phyloP scores from a whole-genome alignment of 2,113 vertebrate genomes.

The Gallinago undulata region DNA sequence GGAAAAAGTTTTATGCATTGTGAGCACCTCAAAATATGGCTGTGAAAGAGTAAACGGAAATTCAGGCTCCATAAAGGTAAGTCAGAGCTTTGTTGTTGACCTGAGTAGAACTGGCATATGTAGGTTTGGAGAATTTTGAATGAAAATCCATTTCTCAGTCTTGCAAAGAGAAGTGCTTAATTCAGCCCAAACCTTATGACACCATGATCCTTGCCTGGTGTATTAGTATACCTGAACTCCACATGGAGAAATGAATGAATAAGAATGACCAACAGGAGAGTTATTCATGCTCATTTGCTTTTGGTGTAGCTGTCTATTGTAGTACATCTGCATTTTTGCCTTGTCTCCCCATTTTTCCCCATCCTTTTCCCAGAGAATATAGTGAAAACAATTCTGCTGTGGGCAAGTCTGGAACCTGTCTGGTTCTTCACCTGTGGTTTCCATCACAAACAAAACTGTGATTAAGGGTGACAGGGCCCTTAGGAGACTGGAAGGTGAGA shows the following conservation, averaged over 20 bases:
- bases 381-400: constrained; percentile 12
- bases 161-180: background rate
- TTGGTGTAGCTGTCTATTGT: background rate
- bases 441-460: background rate
- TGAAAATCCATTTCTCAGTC: background rate
- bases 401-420: constrained; percentile 50
- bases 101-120: background rate
- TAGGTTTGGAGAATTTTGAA: background rate
- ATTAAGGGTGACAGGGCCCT: constrained; percentile 42
- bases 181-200: background rate
- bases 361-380: background rate
- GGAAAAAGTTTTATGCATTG: background rate
- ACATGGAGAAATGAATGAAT: background rate
- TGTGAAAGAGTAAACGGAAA: background rate
- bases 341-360: background rate
- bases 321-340: background rate
- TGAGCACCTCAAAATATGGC: background rate
- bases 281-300: background rate
- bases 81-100: background rate
- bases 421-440: constrained; percentile 40
- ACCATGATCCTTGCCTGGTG: background rate
- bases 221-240: background rate
- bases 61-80: background rate
- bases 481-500: constrained; percentile 41
- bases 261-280: background rate